These are phyloP conservation scores for Pterobdella sp. DNA, from an alignment of 2,888 invertebrate genomes.

Conservation along the genomic window DNA sequence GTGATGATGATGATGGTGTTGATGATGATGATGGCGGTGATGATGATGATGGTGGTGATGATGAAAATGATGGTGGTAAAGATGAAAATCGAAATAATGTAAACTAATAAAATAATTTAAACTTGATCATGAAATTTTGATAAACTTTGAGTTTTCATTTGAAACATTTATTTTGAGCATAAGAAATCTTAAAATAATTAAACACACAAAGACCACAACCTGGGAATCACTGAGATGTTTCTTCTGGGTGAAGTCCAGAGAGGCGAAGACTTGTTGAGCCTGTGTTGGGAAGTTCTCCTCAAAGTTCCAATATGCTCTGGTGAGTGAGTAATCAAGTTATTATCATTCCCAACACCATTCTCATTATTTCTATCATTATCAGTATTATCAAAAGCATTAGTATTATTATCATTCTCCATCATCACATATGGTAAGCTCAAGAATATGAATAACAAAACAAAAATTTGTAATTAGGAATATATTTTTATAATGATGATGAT, in stretches of 20 bases:
- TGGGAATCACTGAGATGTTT: slow-evolving; percentile 55
- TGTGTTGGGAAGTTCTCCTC: slow-evolving; percentile 65
- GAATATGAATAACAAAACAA: too few relatives aligned
- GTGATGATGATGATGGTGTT: neutral
- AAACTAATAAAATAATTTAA: neutral
- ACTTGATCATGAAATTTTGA: too few relatives aligned
- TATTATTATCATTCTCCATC: too few relatives aligned
- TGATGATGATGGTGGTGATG: neutral
- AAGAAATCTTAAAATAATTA: neutral
- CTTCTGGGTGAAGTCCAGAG: slow-evolving; percentile 70
- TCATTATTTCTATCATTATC: too few relatives aligned
- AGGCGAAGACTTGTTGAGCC: slow-evolving; percentile 72
- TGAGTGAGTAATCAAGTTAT: too few relatives aligned
- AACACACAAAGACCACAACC: neutral
- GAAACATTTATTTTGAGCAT: too few relatives aligned
- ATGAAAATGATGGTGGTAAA: neutral
- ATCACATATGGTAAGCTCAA: too few relatives aligned
- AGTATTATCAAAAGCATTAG: too few relatives aligned
- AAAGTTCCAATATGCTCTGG: slow-evolving; percentile 79
- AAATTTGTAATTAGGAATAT: too few relatives aligned
- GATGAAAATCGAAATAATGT: neutral
- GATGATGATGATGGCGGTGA: neutral
- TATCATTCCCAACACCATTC: too few relatives aligned
- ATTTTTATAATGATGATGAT: too few relatives aligned
- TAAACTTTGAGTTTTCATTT: too few relatives aligned